Evolutionary conservation across 1,140 invertebrate species (phyloP).

Genomic region (Ceratina japonica): DNA sequence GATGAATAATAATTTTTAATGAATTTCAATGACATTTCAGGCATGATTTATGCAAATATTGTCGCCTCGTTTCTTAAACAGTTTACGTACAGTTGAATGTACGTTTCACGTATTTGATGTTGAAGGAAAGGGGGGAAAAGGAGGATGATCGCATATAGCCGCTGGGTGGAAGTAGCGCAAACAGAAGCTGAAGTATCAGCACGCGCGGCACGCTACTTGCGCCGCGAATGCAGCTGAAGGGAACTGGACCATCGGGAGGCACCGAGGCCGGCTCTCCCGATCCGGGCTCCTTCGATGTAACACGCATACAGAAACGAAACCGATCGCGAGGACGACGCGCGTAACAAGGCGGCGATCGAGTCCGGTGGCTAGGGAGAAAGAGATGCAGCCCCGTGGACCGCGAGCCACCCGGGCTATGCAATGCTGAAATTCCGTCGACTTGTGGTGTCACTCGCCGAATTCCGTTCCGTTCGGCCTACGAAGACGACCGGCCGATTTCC

Average conservation of each 20-base stretch:
- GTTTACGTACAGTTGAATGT: background rate
- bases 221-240: conserved; percentile 55
- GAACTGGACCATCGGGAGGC: conserved; percentile 42
- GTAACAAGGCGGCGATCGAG: conserved; percentile 16
- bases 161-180: conserved; percentile 54
- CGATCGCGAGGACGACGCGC: conserved; percentile 36
- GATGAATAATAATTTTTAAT: no score
- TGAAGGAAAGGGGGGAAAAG: conserved; percentile 7
- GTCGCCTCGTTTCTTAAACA: background rate
- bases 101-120: no score
- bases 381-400: conserved; percentile 53
- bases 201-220: conserved; percentile 60
- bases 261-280: conserved; percentile 30
- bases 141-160: conserved; percentile 43
- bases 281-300: conserved; percentile 25
- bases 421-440: conserved; percentile 65
- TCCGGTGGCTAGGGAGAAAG: conserved; percentile 39
- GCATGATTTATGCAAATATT: background rate
- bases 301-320: conserved; percentile 41
- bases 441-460: conserved; percentile 64
- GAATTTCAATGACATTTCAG: no score
- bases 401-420: conserved; percentile 61
- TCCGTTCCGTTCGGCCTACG: conserved; percentile 54
- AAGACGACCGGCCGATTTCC: conserved; percentile 57
- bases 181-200: conserved; percentile 62